Percentiles rank a stretch among this genome's conserved stretches.
Evolutionary conservation across 23 tunicate species (phyloP).

Genomic region (Ascidia mentula): DNA sequence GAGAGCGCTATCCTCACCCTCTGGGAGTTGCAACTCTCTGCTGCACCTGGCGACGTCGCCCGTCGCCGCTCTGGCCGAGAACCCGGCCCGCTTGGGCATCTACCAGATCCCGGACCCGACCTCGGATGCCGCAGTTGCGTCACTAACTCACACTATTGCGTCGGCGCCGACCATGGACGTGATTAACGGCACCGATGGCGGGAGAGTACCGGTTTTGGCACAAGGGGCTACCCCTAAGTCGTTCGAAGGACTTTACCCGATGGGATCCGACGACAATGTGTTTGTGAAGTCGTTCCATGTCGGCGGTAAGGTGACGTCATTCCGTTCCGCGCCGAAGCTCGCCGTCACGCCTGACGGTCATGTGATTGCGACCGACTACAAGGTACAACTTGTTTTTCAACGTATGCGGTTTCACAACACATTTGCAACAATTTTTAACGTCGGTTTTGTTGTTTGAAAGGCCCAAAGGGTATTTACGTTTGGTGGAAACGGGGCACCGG

Average conservation of each 20-base stretch:
- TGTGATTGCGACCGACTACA: slow-evolving; percentile 50
- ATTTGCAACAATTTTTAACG: background rate
- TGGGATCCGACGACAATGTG: background rate
- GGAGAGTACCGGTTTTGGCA: background rate
- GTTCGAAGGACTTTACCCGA: background rate
- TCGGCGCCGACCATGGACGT: slow-evolving; percentile 8
- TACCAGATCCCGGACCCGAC: slow-evolving; percentile 36
- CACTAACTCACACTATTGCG: slow-evolving; percentile 17
- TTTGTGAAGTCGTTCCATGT: slow-evolving; percentile 28
- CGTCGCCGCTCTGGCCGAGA: slow-evolving; percentile 33
- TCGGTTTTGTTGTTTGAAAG: slow-evolving; percentile 21
- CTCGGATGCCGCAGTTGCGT: slow-evolving; percentile 36
- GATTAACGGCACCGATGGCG: background rate
- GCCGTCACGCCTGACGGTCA: slow-evolving; percentile 26
- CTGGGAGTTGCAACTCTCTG: slow-evolving; percentile 27
- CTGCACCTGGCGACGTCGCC: slow-evolving; percentile 41
- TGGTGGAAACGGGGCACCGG: background rate
- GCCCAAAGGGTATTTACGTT: slow-evolving; percentile 52
- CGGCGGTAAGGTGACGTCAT: slow-evolving; percentile 25
- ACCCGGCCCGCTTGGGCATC: slow-evolving; percentile 31
- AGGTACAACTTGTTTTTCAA: background rate
- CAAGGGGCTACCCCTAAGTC: background rate
- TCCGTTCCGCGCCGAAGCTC: slow-evolving; percentile 53
- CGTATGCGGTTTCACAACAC: background rate
- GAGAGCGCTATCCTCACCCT: slow-evolving; percentile 12